phyloP scores from a whole-genome alignment of 2,113 vertebrate genomes.

The Albula glossodonta region DNA sequence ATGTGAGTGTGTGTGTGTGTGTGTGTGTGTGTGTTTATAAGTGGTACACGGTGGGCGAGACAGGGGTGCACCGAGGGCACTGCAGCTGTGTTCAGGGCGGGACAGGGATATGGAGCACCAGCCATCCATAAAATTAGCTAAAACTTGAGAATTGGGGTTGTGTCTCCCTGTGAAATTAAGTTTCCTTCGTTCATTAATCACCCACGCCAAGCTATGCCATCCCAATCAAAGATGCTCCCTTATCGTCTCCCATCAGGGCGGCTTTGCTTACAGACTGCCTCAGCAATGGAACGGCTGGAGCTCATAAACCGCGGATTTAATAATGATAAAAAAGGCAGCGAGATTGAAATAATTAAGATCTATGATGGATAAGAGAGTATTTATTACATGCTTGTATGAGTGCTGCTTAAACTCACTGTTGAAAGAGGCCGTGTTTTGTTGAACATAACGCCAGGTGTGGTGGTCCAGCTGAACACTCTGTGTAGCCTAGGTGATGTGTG shows the following conservation, averaged over 20 bases:
- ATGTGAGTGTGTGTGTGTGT: slow-evolving; percentile 24
- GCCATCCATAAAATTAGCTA: slow-evolving; percentile 65
- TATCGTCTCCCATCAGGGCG: neutral
- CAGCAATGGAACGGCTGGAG: neutral
- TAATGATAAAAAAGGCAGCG: slow-evolving; percentile 18
- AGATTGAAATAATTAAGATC: slow-evolving; percentile 10
- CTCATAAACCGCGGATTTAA: neutral
- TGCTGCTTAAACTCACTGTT: neutral
- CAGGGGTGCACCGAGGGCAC: slow-evolving; percentile 14
- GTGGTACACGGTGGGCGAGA: neutral
- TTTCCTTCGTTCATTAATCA: slow-evolving; percentile 64
- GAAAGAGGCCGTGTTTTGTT: neutral
- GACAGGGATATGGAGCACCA: slow-evolving; percentile 43
- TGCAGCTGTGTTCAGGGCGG: slow-evolving; percentile 50
- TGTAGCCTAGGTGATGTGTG: neutral
- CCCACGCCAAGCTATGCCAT: slow-evolving; percentile 46
- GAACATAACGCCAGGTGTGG: neutral
- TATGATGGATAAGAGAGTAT: neutral
- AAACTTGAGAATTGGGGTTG: slow-evolving; percentile 58
- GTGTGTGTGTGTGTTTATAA: slow-evolving; percentile 18
- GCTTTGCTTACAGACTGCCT: neutral
- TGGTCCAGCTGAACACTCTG: neutral
- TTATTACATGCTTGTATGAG: neutral
- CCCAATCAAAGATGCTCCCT: slow-evolving; percentile 21
- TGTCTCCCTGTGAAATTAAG: slow-evolving; percentile 58